Conservation (phyloP, 2,888 invertebrate species). For the Nymphalis c-album region DNA sequence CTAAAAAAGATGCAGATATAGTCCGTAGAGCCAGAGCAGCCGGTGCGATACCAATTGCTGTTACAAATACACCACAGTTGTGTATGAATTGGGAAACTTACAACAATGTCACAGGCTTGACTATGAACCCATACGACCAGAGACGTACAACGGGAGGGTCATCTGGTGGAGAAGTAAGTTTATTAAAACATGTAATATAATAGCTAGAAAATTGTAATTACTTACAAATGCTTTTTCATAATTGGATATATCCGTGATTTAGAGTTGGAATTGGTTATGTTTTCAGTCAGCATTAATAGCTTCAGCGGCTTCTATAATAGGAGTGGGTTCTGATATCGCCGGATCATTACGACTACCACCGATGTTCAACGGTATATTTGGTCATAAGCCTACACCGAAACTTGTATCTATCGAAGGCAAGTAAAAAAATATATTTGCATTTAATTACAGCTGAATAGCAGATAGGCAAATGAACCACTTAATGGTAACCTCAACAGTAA, state of each 20-base stretch:
- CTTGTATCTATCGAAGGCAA: slow-evolving; percentile 83
- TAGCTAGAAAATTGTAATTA: too few species aligned
- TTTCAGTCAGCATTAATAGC: slow-evolving; percentile 86
- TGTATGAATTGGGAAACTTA: slow-evolving; percentile 96
- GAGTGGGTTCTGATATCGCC: slow-evolving; percentile 93
- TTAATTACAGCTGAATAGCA: too few species aligned
- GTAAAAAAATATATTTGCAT: not conserved
- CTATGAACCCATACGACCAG: slow-evolving; percentile 94
- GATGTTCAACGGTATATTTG: slow-evolving; percentile 95
- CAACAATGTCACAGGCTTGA: slow-evolving; percentile 92
- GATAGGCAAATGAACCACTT: too few species aligned
- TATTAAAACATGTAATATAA: not conserved
- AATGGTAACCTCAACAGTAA: too few species aligned
- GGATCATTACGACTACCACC: slow-evolving; percentile 94
- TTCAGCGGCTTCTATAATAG: slow-evolving; percentile 89
- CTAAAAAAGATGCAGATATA: slow-evolving; percentile 87
- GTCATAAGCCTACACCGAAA: slow-evolving; percentile 92
- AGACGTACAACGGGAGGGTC: slow-evolving; percentile 92
- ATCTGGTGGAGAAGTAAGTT: slow-evolving; percentile 90
- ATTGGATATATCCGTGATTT: too few species aligned
- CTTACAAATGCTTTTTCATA: too few species aligned
- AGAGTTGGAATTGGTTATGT: not conserved
- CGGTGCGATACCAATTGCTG: slow-evolving; percentile 91
- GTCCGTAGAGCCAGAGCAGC: slow-evolving; percentile 86
- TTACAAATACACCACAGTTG: slow-evolving; percentile 94